Evolutionary conservation across 2,113 vertebrate species (phyloP), one percentile per base, ranked within the genome.

Genomic region (Dromas ardeola): DNA sequence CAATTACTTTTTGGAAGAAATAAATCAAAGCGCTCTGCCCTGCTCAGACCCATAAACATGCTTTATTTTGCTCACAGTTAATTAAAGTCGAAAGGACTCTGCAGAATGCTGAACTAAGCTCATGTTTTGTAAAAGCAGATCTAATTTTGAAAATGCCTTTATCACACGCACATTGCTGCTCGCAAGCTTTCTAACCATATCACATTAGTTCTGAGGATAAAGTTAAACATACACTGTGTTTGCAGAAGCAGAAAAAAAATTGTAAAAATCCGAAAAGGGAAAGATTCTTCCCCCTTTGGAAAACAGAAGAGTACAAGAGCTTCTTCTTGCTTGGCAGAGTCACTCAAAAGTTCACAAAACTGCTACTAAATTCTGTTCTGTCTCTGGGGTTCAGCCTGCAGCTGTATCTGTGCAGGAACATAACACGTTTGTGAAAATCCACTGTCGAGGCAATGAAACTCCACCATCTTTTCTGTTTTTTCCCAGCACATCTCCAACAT

Each of bases 101-200:
- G 90, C 88, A 90, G 90, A 95, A 95, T 86, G 90, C 86, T 95
- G 96, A 96, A 90, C 76, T 81, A 92, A 93, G 88, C 85, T 95
- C 32, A 4, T 53, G 77, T 43, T 74, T 90, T 70, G 89, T 74
- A 81, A 94, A 83, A 94, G 34, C 56, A 66, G 62, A 53, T 38
- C 53, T 95, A 59, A 93, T 90, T 96, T 81, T 83, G 77, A 81
- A 91, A 84, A 91, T 36, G 56, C 77, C 56, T 77, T 94, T 80
- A 69, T 72, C 62, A 15, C n/a, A 36, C 81, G 94, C 84, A 52
- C 27, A 29, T 49, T 76, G 59, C 43, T 91, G 45, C 74, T 94
- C 80, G 40, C 38, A 27, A 21, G 14, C 20, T 88, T 86, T 81
- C 62, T 91, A 22, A 81, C 38, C 72, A 19, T 12, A 79, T 16